A percentile compares a stretch with the other conserved stretches of the same genome.
phyloP scores from a whole-genome alignment of 2,888 invertebrate genomes.

The Steinernema scapterisci region DNA sequence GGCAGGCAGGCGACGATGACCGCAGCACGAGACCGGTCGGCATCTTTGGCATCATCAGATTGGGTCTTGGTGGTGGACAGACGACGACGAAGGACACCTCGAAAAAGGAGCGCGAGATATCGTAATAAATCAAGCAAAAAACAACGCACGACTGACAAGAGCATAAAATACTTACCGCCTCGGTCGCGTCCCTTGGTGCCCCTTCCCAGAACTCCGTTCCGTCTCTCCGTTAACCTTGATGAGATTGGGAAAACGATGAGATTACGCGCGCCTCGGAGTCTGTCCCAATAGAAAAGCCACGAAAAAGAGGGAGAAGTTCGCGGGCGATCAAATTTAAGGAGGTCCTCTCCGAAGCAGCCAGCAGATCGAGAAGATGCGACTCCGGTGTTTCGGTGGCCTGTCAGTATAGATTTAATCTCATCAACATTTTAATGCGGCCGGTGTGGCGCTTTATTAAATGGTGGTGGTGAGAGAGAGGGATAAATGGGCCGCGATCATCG shows the following conservation, averaged over 20 bases:
- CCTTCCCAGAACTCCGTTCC: constrained; percentile 4
- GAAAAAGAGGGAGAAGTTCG: neutral
- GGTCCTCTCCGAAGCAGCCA: too few species aligned
- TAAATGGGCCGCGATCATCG: neutral
- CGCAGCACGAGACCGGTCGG: neutral
- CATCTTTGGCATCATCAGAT: constrained; percentile 3
- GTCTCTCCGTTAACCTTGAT: constrained; percentile 8
- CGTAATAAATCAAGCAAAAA: constrained; percentile 32
- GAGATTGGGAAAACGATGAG: neutral
- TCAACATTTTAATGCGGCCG: constrained; percentile 31
- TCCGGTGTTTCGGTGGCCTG: neutral
- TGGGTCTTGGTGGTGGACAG: neutral
- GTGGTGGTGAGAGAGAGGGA: neutral
- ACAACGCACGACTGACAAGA: constrained; percentile 30
- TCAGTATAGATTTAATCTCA: constrained; percentile 12
- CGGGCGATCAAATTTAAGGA: too few species aligned
- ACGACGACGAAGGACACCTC: constrained; percentile 9
- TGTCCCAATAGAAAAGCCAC: neutral
- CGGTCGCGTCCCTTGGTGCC: neutral
- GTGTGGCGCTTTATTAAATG: constrained; percentile 33
- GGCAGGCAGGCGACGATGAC: neutral
- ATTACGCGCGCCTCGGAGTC: neutral
- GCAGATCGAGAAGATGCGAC: neutral
- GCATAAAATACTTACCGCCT: constrained; percentile 32
- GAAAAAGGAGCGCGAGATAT: constrained; percentile 20